These are phyloP conservation scores for Drosophila borealis DNA, from an alignment of 2,888 invertebrate genomes.

Conservation along the genomic window DNA sequence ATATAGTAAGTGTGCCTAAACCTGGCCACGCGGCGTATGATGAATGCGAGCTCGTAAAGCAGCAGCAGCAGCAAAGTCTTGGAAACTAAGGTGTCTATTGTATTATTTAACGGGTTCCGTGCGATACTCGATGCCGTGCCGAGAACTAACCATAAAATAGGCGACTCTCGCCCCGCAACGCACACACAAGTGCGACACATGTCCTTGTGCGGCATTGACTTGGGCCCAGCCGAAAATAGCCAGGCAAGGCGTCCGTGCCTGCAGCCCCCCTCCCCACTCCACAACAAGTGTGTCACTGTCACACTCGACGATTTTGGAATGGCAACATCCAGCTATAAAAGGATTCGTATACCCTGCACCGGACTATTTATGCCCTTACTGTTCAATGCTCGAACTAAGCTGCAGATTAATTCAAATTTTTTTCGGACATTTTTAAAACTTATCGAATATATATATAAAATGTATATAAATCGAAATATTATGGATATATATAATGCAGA, in stretches of 20 bases:
- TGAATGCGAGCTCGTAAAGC: constrained; percentile 54
- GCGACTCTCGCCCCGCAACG: constrained; percentile 15
- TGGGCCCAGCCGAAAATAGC: constrained; percentile 66
- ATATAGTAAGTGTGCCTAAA: neutral
- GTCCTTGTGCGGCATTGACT: constrained; percentile 73
- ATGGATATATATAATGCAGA: too few species aligned
- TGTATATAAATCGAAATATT: too few species aligned
- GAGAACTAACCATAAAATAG: constrained; percentile 43
- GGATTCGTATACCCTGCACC: neutral
- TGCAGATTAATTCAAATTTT: too few species aligned
- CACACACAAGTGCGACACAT: constrained; percentile 60
- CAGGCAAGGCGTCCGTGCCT: constrained; percentile 20
- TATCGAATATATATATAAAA: too few species aligned
- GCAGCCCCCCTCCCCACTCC: neutral
- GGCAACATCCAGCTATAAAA: constrained; percentile 35
- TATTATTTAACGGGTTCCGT: constrained; percentile 66
- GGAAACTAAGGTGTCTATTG: constrained; percentile 66
- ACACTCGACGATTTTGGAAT: constrained; percentile 71
- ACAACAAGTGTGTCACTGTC: constrained; percentile 69
- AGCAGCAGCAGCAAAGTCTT: constrained; percentile 43
- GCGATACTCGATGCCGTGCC: constrained; percentile 26
- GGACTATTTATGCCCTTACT: constrained; percentile 19
- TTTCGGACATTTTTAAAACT: too few species aligned
- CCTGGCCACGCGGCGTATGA: constrained; percentile 48
- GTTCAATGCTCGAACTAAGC: too few species aligned